phyloP scores from a whole-genome alignment of 2,888 invertebrate genomes.

The Brachyopa scutellaris region DNA sequence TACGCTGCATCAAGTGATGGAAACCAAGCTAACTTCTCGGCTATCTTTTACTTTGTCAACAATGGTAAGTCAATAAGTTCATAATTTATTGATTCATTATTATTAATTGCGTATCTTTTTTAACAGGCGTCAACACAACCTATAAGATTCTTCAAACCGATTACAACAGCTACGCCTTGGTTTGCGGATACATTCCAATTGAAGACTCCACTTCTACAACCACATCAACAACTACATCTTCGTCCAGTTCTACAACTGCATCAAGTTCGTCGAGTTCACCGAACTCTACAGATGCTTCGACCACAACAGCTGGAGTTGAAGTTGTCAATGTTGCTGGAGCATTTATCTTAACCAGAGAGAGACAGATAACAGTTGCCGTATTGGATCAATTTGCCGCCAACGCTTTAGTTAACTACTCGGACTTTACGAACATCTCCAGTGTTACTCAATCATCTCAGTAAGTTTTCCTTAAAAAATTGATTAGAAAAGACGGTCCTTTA shows the following conservation, averaged over 20 bases:
- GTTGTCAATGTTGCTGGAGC: too few relatives aligned
- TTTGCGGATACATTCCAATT: constrained; percentile 75
- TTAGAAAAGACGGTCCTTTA: too few relatives aligned
- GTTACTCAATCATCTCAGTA: constrained; percentile 38
- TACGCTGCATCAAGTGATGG: not conserved
- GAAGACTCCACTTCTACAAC: not conserved
- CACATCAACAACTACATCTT: not conserved
- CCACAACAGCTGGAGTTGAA: not conserved
- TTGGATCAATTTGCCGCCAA: not conserved
- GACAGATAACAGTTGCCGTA: not conserved
- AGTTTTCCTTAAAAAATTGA: not conserved
- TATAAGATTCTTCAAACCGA: constrained; percentile 76
- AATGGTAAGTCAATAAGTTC: constrained; percentile 1
- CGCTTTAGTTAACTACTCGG: not conserved
- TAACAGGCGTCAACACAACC: constrained; percentile 39
- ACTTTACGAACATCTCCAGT: constrained; percentile 14
- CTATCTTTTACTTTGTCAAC: not conserved
- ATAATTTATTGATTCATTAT: not conserved
- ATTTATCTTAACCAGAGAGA: constrained; percentile 28
- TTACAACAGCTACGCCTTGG: constrained; percentile 74
- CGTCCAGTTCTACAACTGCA: not conserved
- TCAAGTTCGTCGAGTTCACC: not conserved
- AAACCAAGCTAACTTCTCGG: not conserved
- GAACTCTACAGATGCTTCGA: not conserved
- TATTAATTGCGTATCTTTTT: not conserved